Evolutionary conservation across 2,888 invertebrate species (phyloP).

Genomic region (Polyommatus iphigenia): DNA sequence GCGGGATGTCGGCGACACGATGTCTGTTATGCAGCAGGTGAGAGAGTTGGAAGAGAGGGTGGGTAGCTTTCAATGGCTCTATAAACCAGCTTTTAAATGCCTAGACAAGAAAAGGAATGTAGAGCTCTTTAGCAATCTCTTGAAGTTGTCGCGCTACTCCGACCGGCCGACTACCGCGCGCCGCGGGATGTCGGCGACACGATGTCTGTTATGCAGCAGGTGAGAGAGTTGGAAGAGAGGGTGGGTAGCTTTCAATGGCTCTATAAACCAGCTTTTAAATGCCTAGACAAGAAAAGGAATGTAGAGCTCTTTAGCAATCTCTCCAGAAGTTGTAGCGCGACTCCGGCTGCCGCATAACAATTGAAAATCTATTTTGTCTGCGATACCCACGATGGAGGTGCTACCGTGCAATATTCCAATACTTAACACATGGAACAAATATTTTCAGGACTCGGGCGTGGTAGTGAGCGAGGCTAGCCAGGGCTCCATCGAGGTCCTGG

Average conservation of each 20-base stretch:
- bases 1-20: constrained; percentile 67
- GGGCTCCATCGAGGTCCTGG: constrained; percentile 79
- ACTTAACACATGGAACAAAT: background rate
- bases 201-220: constrained; percentile 73
- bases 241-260: background rate
- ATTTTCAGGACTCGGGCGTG: constrained; percentile 73
- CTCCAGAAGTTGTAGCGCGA: constrained; percentile 78
- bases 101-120: too few species aligned
- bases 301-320: constrained; percentile 50
- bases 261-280: too few species aligned
- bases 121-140: too few species aligned
- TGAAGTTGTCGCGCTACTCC: constrained; percentile 53
- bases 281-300: too few species aligned
- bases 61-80: too few species aligned
- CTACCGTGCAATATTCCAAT: too few species aligned
- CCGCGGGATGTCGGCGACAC: constrained; percentile 68
- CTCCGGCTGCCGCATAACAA: too few species aligned
- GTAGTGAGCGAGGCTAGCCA: constrained; percentile 78
- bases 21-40: constrained; percentile 74
- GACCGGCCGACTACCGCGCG: constrained; percentile 71
- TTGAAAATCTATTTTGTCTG: too few species aligned
- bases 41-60: too few species aligned
- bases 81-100: too few species aligned
- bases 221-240: constrained; percentile 38
- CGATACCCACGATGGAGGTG: too few species aligned